These are phyloP conservation scores for Agrilus planipennis DNA, from an alignment of 1,140 invertebrate genomes.

Conservation along the genomic window DNA sequence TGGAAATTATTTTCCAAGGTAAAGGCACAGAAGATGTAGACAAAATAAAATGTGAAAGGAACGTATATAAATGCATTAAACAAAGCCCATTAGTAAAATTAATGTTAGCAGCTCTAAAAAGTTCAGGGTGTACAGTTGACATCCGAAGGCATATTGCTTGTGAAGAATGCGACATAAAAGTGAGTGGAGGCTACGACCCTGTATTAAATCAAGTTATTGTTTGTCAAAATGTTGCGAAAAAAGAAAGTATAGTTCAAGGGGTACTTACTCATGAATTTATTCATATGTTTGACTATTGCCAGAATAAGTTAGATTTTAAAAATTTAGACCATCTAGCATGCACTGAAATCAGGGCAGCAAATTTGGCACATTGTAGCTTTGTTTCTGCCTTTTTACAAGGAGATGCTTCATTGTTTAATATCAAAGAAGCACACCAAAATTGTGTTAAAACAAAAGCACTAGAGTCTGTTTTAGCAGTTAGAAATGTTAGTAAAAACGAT, in stretches of 20 bases:
- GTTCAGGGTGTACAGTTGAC: constrained; percentile 72
- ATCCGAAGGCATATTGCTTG: constrained; percentile 80
- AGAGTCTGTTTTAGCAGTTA: constrained; percentile 67
- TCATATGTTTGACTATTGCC: constrained; percentile 94
- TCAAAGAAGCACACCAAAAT: constrained; percentile 63
- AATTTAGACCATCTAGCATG: constrained; percentile 91
- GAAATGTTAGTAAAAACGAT: constrained; percentile 58
- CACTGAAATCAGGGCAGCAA: constrained; percentile 86
- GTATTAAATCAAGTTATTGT: constrained; percentile 82
- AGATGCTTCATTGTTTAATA: constrained; percentile 57
- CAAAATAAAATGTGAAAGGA: constrained; percentile 69
- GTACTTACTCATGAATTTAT: constrained; percentile 87
- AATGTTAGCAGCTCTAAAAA: constrained; percentile 72
- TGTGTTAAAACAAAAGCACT: constrained; percentile 86
- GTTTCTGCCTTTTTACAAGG: constrained; percentile 66
- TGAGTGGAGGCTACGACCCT: constrained; percentile 89
- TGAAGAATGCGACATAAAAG: constrained; percentile 71
- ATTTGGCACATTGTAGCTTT: constrained; percentile 85
- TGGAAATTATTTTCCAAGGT: constrained; percentile 41
- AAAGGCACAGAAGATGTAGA: constrained; percentile 55
- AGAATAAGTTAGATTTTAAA: constrained; percentile 76
- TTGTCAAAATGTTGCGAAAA: constrained; percentile 72
- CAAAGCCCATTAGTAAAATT: constrained; percentile 74
- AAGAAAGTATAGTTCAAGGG: constrained; percentile 55
- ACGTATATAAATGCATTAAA: constrained; percentile 62